A percentile compares a stretch with the other conserved stretches of the same genome.
These are phyloP conservation scores for Chlorops oryzae DNA, from an alignment of 1,140 invertebrate genomes.

Conservation along the genomic window DNA sequence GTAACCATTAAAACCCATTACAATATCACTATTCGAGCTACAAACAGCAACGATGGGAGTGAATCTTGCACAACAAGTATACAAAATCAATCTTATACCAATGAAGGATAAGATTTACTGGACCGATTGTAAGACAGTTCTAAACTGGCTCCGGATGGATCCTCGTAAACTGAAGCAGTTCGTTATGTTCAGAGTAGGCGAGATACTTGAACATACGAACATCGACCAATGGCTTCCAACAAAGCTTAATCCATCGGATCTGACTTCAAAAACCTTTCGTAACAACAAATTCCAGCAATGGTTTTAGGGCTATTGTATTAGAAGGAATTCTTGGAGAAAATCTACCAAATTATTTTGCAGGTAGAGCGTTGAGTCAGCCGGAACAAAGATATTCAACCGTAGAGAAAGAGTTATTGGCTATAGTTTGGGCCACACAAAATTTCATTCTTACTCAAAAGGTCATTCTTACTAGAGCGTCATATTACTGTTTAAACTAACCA, in stretches of 20 bases:
- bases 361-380: too few species aligned
- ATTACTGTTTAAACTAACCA: too few species aligned
- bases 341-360: too few species aligned
- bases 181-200: slow-evolving; percentile 14
- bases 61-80: background rate
- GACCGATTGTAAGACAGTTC: slow-evolving; percentile 20
- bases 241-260: slow-evolving; percentile 1
- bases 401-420: too few species aligned
- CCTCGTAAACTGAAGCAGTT: slow-evolving; percentile 12
- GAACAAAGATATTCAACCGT: too few species aligned
- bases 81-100: background rate
- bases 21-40: slow-evolving; percentile 45
- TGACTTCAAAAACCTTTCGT: background rate
- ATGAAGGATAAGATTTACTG: too few species aligned
- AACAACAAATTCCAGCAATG: background rate
- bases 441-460: too few species aligned
- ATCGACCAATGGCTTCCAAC: slow-evolving; percentile 1
- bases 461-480: too few species aligned
- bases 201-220: slow-evolving; percentile 24
- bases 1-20: slow-evolving; percentile 19
- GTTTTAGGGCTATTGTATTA: too few species aligned
- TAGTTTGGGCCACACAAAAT: too few species aligned
- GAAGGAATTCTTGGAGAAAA: too few species aligned
- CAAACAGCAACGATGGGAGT: slow-evolving; percentile 29
- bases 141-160: slow-evolving; percentile 23